A percentile compares a stretch with the other conserved stretches of the same genome.
phyloP scores from a whole-genome alignment of 2,113 vertebrate species.

The Arizona elegans region DNA sequence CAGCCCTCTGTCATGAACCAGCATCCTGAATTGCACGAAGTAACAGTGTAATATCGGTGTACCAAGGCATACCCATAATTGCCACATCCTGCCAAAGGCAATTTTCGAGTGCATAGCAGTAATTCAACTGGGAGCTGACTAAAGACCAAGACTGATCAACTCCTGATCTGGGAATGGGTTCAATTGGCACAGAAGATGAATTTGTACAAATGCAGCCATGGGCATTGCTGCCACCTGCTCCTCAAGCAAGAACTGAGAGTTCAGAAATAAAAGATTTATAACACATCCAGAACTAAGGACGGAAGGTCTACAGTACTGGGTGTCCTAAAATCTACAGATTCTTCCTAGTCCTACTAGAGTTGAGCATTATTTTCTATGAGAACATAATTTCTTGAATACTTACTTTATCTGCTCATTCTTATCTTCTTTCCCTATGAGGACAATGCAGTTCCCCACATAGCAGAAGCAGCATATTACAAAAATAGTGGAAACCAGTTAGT shows the following conservation, averaged over 20 bases:
- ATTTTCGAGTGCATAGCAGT: not conserved
- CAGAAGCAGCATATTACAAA: not conserved
- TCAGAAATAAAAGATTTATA: not conserved
- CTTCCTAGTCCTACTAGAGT: not conserved
- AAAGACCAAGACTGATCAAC: not conserved
- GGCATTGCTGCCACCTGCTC: not conserved
- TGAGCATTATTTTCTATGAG: not conserved
- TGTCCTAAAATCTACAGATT: not conserved
- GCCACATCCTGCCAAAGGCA: not conserved
- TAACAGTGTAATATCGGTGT: not conserved
- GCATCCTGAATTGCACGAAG: not conserved
- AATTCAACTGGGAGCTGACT: not conserved
- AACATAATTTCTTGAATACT: not conserved
- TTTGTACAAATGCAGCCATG: not conserved
- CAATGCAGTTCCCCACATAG: slow-evolving; percentile 9
- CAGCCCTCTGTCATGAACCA: not conserved
- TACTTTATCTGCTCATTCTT: slow-evolving; percentile 14
- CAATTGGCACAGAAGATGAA: not conserved
- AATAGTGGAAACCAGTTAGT: not conserved
- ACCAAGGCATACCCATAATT: not conserved
- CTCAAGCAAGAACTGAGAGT: not conserved
- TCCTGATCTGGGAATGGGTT: not conserved
- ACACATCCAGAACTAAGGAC: not conserved
- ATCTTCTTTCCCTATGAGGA: slow-evolving; percentile 4
- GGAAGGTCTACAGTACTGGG: not conserved